Evolutionary conservation across 1,140 invertebrate genomes (phyloP), one percentile per base, ranked within the genome.

Genomic region (Cherax destructor): DNA sequence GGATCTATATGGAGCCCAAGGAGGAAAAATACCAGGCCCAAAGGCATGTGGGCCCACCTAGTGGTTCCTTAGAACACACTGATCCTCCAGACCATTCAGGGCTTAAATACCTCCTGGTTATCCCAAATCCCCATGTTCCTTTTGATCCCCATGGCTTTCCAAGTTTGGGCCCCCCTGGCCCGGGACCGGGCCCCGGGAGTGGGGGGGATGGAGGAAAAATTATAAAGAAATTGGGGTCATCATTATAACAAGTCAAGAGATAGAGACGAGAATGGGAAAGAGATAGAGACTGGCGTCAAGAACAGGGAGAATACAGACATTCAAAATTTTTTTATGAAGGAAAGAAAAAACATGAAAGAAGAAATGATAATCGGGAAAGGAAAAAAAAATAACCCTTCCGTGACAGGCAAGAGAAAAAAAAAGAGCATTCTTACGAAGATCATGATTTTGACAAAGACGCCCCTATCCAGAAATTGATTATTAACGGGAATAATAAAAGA

Each of bases 401-500:
- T 74, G 69, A 74, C 3, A 74, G 24, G 80, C 56, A 41, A 13
- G 81, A 65, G 7, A 83, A 18, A 47, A 52, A 83, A 21, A 83
- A 49, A 65, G 81, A 41, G 4, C 59, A 21, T 69, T 24, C 80
- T 59, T 61, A 16, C 21, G 76, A 86, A 18, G 84, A 76, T 2
- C 72, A 59, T 61, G 85, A 78, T 11, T 49, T 21, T 78, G 83
- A 47, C 7, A 72, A 59, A 21, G 85, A 78, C 11, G 50, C 13
- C 56, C 52, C 10, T 86, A 74, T 78, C 85, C 72, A 59, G 85
- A 86, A 86, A 86, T 86, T 59, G 85, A 86, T 61, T 86, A 78
- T 61, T 86, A 86, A 52, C 47, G 24, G 41, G 24, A 21, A 74
- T 74, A 9, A 30, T 10, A 30, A 30, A 21, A 30, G 30, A 74